Evolutionary conservation across 2,113 vertebrate genomes (phyloP), one percentile per base, ranked within the genome.

Genomic region (Crypturellus undulatus): DNA sequence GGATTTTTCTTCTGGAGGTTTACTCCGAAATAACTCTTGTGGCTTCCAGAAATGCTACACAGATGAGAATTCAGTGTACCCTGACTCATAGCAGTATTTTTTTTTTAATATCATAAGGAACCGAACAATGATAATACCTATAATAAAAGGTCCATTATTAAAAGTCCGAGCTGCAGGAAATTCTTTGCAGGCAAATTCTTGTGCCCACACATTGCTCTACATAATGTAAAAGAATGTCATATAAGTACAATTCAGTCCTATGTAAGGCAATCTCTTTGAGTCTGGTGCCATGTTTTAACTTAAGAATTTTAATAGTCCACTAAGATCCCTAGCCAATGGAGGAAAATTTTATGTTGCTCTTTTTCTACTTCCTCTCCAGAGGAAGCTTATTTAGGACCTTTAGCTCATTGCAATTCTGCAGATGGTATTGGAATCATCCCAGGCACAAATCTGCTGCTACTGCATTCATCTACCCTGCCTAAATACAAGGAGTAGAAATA

Each of bases 361-460:
- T 91, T 82, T 52, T 52, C 20, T 40, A 36, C 71, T 72, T 73
- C 22, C 5, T 38, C 22, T 69, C 7, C 73, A 24, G 49, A 17
- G 7, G 52, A 43, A 38, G 38, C 38, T 38, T 9, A 38, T 38
- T 38, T 38, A 38, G 38, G 38, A 73, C 40, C 22, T 80, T 60
- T 32, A 3, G 18, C 5, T 5, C 6, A 0, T 0, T 20, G 26
- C 42, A 67, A 38, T 21, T 34, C 43, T 12, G 9, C 3, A 45
- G 56, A 4, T 22, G 13, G 62, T n/a, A 38, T 22, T 18, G 21
- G 14, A 62, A 70, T 82, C 26, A 65, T 59, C 40, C 40, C 32
- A 26, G 40, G 38, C 12, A 62, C 40, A 11, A 25, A 2, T 9
- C 36, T 76, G 64, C 24, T 87, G 21, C 21, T 58, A 16, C 36